These are phyloP conservation scores for Drosophila parvula DNA, from an alignment of 1,140 invertebrate genomes.

Conservation along the genomic window DNA sequence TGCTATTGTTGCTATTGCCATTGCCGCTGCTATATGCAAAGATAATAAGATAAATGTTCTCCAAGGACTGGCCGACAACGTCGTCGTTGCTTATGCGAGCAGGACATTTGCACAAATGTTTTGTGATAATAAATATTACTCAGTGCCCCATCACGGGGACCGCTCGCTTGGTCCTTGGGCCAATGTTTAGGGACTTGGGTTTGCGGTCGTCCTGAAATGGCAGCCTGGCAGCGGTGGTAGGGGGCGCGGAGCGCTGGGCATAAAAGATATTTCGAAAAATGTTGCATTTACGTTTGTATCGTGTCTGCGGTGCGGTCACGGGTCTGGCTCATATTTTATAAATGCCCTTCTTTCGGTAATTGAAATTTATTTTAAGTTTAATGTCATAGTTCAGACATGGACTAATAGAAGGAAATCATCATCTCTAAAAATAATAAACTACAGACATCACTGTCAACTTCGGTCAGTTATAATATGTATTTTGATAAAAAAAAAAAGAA, in stretches of 20 bases:
- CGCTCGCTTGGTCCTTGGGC: slow-evolving; percentile 20
- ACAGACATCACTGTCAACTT: not conserved
- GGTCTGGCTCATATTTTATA: slow-evolving; percentile 39
- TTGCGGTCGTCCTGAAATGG: slow-evolving; percentile 27
- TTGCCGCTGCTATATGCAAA: slow-evolving; percentile 70
- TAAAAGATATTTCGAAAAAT: slow-evolving; percentile 53
- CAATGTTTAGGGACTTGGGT: slow-evolving; percentile 52
- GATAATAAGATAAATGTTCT: slow-evolving; percentile 83
- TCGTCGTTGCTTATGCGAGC: slow-evolving; percentile 76
- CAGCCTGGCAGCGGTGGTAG: slow-evolving; percentile 4
- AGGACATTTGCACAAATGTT: slow-evolving; percentile 82
- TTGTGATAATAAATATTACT: slow-evolving; percentile 83
- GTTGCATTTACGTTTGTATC: slow-evolving; percentile 66
- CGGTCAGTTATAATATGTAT: not conserved
- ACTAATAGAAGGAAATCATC: slow-evolving; percentile 38
- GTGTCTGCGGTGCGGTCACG: slow-evolving; percentile 45
- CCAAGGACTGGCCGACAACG: slow-evolving; percentile 77
- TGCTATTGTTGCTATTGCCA: slow-evolving; percentile 33
- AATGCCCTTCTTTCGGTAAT: slow-evolving; percentile 57
- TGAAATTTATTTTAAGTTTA: slow-evolving; percentile 73
- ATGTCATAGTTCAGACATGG: slow-evolving; percentile 28
- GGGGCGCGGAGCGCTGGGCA: not conserved
- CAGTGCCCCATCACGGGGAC: slow-evolving; percentile 71
- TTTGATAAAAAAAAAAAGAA: not conserved
- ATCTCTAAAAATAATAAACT: not conserved